Evolutionary conservation across 2,797 vertebrate genomes (phyloP), one percentile per base, ranked within the genome.

Genomic region (Jordanella pulchra): DNA sequence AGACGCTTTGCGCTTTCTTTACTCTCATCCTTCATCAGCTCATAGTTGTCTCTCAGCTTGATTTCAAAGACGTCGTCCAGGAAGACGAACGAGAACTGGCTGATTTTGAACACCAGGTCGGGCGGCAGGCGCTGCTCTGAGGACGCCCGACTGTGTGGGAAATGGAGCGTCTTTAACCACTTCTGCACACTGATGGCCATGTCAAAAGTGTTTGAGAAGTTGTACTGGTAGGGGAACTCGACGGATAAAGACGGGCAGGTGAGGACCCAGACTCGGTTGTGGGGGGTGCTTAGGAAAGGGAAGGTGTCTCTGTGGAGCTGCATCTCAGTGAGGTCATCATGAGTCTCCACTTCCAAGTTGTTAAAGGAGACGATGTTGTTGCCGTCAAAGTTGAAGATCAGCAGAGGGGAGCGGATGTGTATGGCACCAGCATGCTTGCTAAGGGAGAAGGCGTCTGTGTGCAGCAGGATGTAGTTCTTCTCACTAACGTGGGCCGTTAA

Each of bases 11-110:
- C 93, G 0, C 98, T 99, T 87, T 99, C 98, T 84, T 99, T 98
- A 74, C 95, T 97, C 88, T 99, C 98, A 0, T 99, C 98, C 87
- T 99, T 99, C 98, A 99, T 97, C 71, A 99, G 91, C 91, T 99
- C 98, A 0, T 99, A 99, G 89, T 99, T 99, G 93, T 99, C 98
- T 11, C 97, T 94, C 76, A 99, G 91, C 85, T 99, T 99, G 81
- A 99, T 98, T 89, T 99, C 98, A 0, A 99, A 99, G 51, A 98
- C 63, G 0, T 97, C 97, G 0, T 99, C 98, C 89, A 99, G 91
- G 91, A 99, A 99, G 83, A 98, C 93, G 67, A 98, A 98, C 0
- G 97, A 97, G 89, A 99, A 99, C 84, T 96, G 96, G 14, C 94
- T 94, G 72, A 99, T 90, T 79, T 94, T 96, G 68, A 99, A 90